phyloP scores from a whole-genome alignment of 2,113 vertebrate species.

The Ptilonorhynchus violaceus region DNA sequence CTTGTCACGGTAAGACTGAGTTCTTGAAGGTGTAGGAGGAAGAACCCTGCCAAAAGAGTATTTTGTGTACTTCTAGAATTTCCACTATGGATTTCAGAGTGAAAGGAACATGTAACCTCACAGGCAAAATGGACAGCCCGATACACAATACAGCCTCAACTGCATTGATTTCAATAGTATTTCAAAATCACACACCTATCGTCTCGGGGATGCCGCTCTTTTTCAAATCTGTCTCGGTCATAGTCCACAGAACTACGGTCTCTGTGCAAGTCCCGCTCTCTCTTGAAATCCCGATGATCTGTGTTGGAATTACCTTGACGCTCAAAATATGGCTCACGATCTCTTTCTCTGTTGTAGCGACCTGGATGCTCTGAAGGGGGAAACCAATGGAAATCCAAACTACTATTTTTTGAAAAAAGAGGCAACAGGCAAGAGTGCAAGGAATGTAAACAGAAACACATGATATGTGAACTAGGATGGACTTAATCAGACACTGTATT shows the following conservation, averaged over 20 bases:
- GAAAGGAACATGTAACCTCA: background rate
- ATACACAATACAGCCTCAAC: background rate
- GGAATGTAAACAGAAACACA: background rate
- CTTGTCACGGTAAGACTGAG: conserved; percentile 84
- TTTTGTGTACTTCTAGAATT: background rate
- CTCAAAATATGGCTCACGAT: conserved; percentile 84
- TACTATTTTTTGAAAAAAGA: background rate
- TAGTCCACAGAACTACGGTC: conserved; percentile 83
- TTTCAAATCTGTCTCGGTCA: conserved; percentile 89
- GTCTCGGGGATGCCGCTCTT: conserved; percentile 87
- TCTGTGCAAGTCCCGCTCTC: conserved; percentile 81
- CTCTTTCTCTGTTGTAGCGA: conserved; percentile 87
- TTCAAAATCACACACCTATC: conserved; percentile 75
- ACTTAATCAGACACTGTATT: background rate
- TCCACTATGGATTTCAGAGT: background rate
- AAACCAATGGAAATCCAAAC: background rate
- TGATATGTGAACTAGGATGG: background rate
- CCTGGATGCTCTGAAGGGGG: conserved; percentile 80
- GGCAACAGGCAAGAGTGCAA: background rate
- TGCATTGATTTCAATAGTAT: background rate
- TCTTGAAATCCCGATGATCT: conserved; percentile 89
- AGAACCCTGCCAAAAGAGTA: conserved; percentile 67
- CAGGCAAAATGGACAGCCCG: background rate
- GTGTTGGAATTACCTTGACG: conserved; percentile 81
- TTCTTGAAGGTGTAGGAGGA: conserved; percentile 68